Percentiles rank a stretch among this genome's conserved stretches.
Conservation (phyloP, 2,797 vertebrate species). For the Semotilus atromaculatus region DNA sequence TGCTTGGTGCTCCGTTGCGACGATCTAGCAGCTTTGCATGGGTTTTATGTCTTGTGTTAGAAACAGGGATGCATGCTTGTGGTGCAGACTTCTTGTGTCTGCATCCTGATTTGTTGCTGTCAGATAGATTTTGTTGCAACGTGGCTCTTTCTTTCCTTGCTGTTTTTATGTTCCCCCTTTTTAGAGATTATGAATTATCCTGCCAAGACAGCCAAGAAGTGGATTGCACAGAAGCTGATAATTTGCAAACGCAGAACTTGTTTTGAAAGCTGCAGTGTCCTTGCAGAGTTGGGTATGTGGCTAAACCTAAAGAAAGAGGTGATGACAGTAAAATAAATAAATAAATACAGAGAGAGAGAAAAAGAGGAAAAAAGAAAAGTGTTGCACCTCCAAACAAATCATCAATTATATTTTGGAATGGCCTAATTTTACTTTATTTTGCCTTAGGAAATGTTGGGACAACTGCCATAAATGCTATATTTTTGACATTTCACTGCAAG, state of each 20-base stretch:
- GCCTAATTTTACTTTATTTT: constrained; percentile 56
- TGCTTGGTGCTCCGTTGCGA: background rate
- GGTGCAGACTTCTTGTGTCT: constrained; percentile 15
- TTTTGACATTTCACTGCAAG: constrained; percentile 47
- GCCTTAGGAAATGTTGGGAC: constrained; percentile 20
- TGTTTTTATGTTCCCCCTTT: constrained; percentile 13
- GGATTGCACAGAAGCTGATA: constrained; percentile 48
- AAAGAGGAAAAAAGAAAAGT: background rate
- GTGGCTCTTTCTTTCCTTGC: constrained; percentile 37
- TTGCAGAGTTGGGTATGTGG: constrained; percentile 47
- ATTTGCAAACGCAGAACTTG: constrained; percentile 53
- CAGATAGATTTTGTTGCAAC: constrained; percentile 46
- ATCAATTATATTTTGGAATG: constrained; percentile 14
- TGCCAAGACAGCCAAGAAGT: constrained; percentile 52
- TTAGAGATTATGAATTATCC: constrained; percentile 59
- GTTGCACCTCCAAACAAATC: background rate
- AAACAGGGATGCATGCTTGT: constrained; percentile 40
- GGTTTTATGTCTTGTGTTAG: constrained; percentile 8
- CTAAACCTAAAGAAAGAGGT: constrained; percentile 30
- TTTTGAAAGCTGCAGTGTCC: constrained; percentile 55
- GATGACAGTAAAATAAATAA: background rate
- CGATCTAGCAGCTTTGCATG: constrained; percentile 1
- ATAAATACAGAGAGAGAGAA: background rate
- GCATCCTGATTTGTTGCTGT: constrained; percentile 57
- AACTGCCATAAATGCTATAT: constrained; percentile 21